These are phyloP conservation scores for Spea multiplicata DNA, from an alignment of 2,113 vertebrate genomes.

Conservation along the genomic window DNA sequence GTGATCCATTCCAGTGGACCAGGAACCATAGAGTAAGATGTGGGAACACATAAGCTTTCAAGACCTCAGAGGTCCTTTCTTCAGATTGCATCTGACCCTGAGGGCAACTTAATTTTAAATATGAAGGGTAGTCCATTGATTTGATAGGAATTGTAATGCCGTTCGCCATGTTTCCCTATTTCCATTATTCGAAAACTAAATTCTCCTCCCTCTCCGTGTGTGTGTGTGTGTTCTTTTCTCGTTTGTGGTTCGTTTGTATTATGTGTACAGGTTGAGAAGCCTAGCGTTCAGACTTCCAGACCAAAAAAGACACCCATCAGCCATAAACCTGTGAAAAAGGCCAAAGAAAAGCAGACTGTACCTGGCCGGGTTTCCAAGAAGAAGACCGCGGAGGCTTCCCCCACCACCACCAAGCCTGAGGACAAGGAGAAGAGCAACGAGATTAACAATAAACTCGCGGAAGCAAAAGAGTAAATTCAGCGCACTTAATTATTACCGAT, in stretches of 20 bases:
- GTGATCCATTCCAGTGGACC: no score
- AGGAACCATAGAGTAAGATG: no score
- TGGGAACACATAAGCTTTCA: no score
- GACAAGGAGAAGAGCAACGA: conserved; percentile 97
- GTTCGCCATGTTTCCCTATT: neutral
- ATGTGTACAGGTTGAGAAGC: conserved; percentile 82
- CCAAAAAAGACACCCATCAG: conserved; percentile 84
- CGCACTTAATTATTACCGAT: conserved; percentile 78
- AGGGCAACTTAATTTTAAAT: no score
- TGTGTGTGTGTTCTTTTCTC: conserved; percentile 55
- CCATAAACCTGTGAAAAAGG: conserved; percentile 86
- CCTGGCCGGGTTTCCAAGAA: conserved; percentile 82
- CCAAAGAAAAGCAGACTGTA: conserved; percentile 89
- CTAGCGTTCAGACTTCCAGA: conserved; percentile 81
- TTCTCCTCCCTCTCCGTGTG: conserved; percentile 57
- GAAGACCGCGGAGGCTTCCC: conserved; percentile 71
- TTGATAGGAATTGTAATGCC: neutral
- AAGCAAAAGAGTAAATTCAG: conserved; percentile 99
- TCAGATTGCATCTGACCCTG: no score
- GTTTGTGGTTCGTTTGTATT: conserved; percentile 49
- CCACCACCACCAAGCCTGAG: conserved; percentile 67
- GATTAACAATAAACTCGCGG: conserved; percentile 99
- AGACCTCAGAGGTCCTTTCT: no score
- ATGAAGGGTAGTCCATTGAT: neutral
- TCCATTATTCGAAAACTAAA: conserved; percentile 52